Conservation (phyloP, 1,140 invertebrate species). For the Drosophila navojoa region DNA sequence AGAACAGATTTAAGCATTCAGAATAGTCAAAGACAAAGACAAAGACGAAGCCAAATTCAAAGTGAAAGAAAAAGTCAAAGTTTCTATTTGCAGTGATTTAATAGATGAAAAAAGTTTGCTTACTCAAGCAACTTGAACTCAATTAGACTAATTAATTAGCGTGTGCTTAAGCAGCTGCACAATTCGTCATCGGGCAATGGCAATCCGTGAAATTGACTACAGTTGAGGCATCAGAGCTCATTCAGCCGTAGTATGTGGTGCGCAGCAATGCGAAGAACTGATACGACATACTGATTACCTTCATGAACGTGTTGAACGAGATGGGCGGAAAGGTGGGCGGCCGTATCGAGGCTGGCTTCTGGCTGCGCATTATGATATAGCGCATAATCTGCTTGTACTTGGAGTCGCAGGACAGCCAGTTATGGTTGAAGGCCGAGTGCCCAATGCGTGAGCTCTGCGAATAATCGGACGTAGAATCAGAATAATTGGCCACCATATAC, state of each 20-base stretch:
- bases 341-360: slow-evolving; percentile 69
- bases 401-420: slow-evolving; percentile 62
- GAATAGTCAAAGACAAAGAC: no score
- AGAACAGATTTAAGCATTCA: no score
- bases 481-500: no score
- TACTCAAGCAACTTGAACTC: no score
- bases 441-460: slow-evolving; percentile 64
- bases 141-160: no score
- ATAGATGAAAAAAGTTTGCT: no score
- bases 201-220: neutral
- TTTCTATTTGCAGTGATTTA: no score
- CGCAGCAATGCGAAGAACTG: slow-evolving; percentile 69
- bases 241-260: slow-evolving; percentile 62
- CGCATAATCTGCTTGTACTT: slow-evolving; percentile 59
- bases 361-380: slow-evolving; percentile 67
- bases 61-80: no score
- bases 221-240: no score
- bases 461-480: neutral
- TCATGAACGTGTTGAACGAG: slow-evolving; percentile 73
- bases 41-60: no score
- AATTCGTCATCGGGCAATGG: neutral
- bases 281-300: slow-evolving; percentile 76
- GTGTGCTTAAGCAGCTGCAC: neutral
- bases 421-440: slow-evolving; percentile 64
- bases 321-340: slow-evolving; percentile 74